phyloP scores from a whole-genome alignment of 2,113 vertebrate species.

The Xerus inauris region DNA sequence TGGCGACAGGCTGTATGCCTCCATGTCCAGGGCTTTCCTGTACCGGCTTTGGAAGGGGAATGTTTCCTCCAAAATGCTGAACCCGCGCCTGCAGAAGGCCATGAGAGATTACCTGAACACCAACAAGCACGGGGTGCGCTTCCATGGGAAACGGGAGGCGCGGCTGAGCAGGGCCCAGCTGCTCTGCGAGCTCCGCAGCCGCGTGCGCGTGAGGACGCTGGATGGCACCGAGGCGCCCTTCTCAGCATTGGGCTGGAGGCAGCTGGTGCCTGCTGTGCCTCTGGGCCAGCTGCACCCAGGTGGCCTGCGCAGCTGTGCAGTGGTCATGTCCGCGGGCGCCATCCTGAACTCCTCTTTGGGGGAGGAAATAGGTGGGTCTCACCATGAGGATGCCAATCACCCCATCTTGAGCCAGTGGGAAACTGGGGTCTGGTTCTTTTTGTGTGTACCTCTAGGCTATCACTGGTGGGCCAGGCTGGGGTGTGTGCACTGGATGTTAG shows the following conservation, averaged over 20 bases:
- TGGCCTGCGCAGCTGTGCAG: slow-evolving; percentile 92
- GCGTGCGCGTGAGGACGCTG: slow-evolving; percentile 90
- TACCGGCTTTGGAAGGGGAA: slow-evolving; percentile 93
- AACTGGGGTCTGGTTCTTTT: not conserved
- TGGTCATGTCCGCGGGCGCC: slow-evolving; percentile 97
- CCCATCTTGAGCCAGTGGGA: too few species aligned
- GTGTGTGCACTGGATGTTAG: rapidly evolving
- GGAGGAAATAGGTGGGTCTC: slow-evolving; percentile 94
- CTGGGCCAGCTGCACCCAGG: slow-evolving; percentile 87
- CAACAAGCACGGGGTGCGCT: slow-evolving; percentile 95
- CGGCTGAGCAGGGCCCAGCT: slow-evolving; percentile 87
- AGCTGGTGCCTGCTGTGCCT: slow-evolving; percentile 89
- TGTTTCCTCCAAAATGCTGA: slow-evolving; percentile 92
- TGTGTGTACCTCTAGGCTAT: too few species aligned
- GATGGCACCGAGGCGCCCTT: slow-evolving; percentile 96
- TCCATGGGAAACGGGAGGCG: slow-evolving; percentile 85
- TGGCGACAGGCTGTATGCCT: slow-evolving; percentile 89
- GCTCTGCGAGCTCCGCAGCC: slow-evolving; percentile 92
- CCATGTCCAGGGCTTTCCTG: slow-evolving; percentile 92
- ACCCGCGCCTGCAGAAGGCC: slow-evolving; percentile 94
- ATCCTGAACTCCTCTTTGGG: slow-evolving; percentile 96
- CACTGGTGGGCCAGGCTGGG: rapidly evolving
- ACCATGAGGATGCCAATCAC: rapidly evolving
- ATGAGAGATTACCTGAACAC: slow-evolving; percentile 93
- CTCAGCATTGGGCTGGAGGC: slow-evolving; percentile 92